A percentile compares a stretch with the other conserved stretches of the same genome.
Evolutionary conservation across 2,113 vertebrate species (phyloP).

Genomic region (Emydocephalus ijimae): DNA sequence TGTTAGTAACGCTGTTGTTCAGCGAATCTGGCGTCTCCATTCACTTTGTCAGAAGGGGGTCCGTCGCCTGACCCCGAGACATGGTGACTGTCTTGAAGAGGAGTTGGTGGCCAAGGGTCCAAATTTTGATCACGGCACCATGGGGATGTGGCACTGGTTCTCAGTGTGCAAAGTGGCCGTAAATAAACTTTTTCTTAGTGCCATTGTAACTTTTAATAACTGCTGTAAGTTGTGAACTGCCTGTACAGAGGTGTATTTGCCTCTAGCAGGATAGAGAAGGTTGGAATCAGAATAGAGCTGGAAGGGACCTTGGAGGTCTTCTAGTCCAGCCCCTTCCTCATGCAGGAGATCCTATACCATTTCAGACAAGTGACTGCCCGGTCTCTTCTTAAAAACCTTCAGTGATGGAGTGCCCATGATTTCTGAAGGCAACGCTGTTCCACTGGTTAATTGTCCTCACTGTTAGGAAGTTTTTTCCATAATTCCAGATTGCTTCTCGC

Average conservation of each 20-base stretch:
- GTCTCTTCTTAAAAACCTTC: too few species aligned
- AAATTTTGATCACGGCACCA: not conserved
- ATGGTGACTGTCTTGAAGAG: not conserved
- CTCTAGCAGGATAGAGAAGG: not conserved
- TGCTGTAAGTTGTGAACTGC: not conserved
- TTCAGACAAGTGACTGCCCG: too few species aligned
- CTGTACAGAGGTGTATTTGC: not conserved
- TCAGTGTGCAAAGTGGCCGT: not conserved
- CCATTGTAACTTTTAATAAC: not conserved
- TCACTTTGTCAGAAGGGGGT: not conserved
- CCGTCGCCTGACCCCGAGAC: not conserved
- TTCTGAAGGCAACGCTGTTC: too few species aligned
- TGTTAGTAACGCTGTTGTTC: not conserved
- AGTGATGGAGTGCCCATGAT: too few species aligned
- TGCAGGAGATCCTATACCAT: too few species aligned
- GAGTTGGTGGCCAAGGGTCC: not conserved
- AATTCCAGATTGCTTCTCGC: too few species aligned
- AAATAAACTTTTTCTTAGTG: not conserved
- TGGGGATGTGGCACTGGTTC: not conserved
- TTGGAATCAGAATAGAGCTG: too few species aligned
- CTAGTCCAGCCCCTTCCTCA: too few species aligned
- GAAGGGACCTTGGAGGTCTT: too few species aligned
- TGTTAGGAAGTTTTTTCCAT: too few species aligned
- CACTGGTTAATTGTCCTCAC: too few species aligned
- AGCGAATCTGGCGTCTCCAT: not conserved